Percentiles rank a stretch among this genome's conserved stretches.
phyloP scores from a whole-genome alignment of 2,113 vertebrate species.

The Benitochromis conjunctus region DNA sequence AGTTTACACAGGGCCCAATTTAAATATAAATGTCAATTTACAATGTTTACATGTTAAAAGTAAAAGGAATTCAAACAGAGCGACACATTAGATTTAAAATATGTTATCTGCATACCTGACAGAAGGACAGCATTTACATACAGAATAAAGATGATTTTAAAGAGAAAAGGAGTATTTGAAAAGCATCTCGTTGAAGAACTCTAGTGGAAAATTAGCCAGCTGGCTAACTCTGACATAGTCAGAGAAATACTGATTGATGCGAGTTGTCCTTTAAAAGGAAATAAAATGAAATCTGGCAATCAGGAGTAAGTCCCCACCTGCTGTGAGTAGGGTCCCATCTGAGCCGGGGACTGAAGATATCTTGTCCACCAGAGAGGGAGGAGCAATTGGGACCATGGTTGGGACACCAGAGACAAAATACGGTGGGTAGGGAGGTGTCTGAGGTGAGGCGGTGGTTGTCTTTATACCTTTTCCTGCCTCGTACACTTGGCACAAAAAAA shows the following conservation, averaged over 20 bases:
- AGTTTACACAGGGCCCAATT: neutral
- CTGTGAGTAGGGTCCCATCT: slow-evolving; percentile 52
- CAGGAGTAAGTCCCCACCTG: slow-evolving; percentile 41
- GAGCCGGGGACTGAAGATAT: slow-evolving; percentile 77
- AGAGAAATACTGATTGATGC: neutral
- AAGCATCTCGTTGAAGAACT: neutral
- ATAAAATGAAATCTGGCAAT: neutral
- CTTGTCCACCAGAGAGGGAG: slow-evolving; percentile 88
- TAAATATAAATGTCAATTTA: neutral
- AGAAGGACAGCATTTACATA: too few species aligned
- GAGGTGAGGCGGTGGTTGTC: slow-evolving; percentile 75
- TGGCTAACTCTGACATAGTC: neutral
- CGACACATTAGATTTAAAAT: too few species aligned
- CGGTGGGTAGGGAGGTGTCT: slow-evolving; percentile 81
- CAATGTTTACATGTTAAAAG: neutral
- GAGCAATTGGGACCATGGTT: slow-evolving; percentile 81
- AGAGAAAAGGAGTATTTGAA: neutral
- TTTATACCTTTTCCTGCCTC: slow-evolving; percentile 94
- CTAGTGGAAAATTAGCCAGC: neutral
- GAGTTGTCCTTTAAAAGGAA: neutral
- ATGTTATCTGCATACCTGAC: too few species aligned
- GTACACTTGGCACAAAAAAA: slow-evolving; percentile 83
- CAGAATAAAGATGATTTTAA: neutral
- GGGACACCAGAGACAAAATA: slow-evolving; percentile 91
- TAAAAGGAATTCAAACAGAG: too few species aligned